phyloP scores from a whole-genome alignment of 1,140 invertebrate genomes.

The Drosophila busckii region DNA sequence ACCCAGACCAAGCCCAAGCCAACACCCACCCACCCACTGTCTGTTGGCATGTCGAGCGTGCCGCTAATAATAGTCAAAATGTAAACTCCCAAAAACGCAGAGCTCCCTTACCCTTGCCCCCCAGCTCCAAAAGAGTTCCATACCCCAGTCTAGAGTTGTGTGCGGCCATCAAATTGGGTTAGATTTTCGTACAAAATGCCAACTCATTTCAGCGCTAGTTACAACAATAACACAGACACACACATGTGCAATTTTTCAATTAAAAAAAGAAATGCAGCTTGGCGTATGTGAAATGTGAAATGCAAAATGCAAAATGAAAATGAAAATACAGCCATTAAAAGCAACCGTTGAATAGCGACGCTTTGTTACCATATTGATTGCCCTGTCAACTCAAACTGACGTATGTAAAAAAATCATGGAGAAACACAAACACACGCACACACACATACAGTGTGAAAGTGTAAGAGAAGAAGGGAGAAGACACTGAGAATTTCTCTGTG shows the following conservation, averaged over 20 bases:
- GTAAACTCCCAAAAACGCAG: conserved; percentile 4
- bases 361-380: conserved; percentile 17
- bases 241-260: no score
- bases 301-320: conserved; percentile 20
- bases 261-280: background rate
- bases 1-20: background rate
- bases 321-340: conserved; percentile 24
- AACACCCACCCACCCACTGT: conserved; percentile 10
- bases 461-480: no score
- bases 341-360: conserved; percentile 1
- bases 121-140: background rate
- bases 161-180: conserved; percentile 36
- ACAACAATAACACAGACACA: no score
- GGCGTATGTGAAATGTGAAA: conserved; percentile 3
- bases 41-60: conserved; percentile 65
- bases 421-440: background rate
- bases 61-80: conserved; percentile 62
- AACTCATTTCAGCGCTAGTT: conserved; percentile 18
- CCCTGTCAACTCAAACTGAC: conserved; percentile 3
- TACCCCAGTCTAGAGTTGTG: conserved; percentile 19
- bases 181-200: conserved; percentile 7
- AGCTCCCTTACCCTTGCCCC: background rate
- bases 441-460: background rate
- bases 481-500: no score
- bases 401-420: no score